Base-by-base conservation (phyloP, 1,140 invertebrate species). In the Drosophila melanogaster region DNA sequence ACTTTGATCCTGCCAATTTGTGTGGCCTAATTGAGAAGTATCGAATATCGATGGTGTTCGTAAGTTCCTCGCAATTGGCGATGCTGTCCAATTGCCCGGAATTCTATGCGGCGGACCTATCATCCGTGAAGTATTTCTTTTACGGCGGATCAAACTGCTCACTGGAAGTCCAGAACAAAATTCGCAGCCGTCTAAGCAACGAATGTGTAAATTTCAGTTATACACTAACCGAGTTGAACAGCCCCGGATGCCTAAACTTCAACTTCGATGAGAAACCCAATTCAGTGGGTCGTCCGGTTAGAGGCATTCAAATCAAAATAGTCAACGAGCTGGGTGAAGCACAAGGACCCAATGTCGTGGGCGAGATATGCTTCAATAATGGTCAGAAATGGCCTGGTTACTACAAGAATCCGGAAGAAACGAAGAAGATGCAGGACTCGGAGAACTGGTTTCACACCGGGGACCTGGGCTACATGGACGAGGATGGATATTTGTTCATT, bases 391-490 rank as follows among this genome's bases (percentile, higher is more conserved):
- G 92, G 78, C 15, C 73, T 11, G 79, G 84, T 12, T 94, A 93
- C 65, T 92, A 92, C 37, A 91, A 91, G 8, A 93, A 93, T 78
- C 90, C 92, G 0, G 89, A 94, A 59, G 94, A 94, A 8, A 95
- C 95, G 0, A 92, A 89, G 1, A 92, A 92, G 11, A 75, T 90
- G 3, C 93, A 93, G 54, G 92, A 94, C 54, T 83, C 94, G 57
- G 94, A 95, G 38, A 95, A 95, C 6, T 97, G 94, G 94, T 91
- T 96, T 5, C 94, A 95, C 71, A 95, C 95, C 12, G 96, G 96
- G 12, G 96, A 96, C 84, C 81, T 96, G 40, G 94, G 94, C 10
- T 95, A 94, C 79, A 94, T 94, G 58, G 95, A 96, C 62, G 92
- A 94, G 19, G 92, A 95, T 15, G 93, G 93, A 3, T 94, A 92